phyloP scores from a whole-genome alignment of 2,888 invertebrate genomes.

The Belgica antarctica region DNA sequence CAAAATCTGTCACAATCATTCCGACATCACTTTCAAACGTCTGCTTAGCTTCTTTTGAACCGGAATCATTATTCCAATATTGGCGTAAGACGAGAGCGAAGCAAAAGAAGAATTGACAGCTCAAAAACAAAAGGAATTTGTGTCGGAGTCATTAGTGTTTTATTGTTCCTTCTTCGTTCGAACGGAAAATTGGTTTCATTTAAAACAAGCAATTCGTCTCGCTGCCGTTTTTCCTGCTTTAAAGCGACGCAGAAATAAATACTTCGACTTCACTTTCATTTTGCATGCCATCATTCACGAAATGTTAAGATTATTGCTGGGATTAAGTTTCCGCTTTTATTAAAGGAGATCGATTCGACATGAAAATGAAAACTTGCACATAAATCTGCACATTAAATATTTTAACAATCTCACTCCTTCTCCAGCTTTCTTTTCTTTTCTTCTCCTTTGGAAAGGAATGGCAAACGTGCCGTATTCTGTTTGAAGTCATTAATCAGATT shows the following conservation, averaged over 20 bases:
- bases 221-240: not conserved
- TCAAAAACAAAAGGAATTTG: not conserved
- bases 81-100: no score
- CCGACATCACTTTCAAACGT: no score
- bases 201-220: slow-evolving; percentile 19
- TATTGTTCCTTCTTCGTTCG: not conserved
- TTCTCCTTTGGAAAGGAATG: not conserved
- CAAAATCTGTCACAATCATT: no score
- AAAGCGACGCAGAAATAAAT: slow-evolving; percentile 3
- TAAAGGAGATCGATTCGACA: not conserved
- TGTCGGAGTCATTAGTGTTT: not conserved
- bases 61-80: slow-evolving; percentile 11
- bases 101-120: slow-evolving; percentile 20
- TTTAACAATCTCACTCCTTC: not conserved
- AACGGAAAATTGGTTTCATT: no score
- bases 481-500: slow-evolving; percentile 24
- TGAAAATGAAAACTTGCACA: not conserved
- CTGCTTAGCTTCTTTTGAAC: no score
- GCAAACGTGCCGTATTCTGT: slow-evolving; percentile 11
- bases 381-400: slow-evolving; percentile 31
- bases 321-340: slow-evolving; percentile 13
- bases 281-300: slow-evolving; percentile 8
- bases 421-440: not conserved
- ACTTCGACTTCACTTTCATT: not conserved
- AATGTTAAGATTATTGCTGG: slow-evolving; percentile 8